Percentiles rank a stretch among this genome's conserved stretches.
These are phyloP conservation scores for Tiliqua scincoides DNA, from an alignment of 2,113 vertebrate genomes.

Conservation along the genomic window DNA sequence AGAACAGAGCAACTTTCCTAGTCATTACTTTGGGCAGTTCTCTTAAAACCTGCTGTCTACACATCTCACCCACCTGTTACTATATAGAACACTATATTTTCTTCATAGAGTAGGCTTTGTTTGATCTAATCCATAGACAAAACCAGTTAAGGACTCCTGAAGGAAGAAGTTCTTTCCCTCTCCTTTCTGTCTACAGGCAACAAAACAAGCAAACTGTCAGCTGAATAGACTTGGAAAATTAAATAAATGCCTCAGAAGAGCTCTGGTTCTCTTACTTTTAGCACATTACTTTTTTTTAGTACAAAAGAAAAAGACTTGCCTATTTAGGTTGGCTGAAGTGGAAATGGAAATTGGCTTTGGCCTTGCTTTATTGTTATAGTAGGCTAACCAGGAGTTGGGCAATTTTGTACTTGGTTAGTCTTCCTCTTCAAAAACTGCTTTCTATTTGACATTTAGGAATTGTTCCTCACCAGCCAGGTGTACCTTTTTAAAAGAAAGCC, in stretches of 20 bases:
- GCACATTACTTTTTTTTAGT: too few species aligned
- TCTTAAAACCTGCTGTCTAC: background rate
- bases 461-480: background rate
- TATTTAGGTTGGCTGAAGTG: background rate
- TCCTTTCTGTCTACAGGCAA: background rate
- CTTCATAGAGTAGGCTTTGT: background rate
- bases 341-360: background rate
- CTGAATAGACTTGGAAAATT: background rate
- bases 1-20: background rate
- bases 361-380: constrained; percentile 2
- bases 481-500: background rate
- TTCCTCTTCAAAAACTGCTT: background rate
- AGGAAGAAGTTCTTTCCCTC: background rate
- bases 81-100: background rate
- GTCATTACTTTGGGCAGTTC: background rate
- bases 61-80: rapidly evolving
- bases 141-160: background rate
- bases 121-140: background rate
- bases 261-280: background rate
- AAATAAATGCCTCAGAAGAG: background rate
- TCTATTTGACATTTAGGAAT: constrained; percentile 7
- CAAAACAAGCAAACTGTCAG: background rate
- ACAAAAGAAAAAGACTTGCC: background rate
- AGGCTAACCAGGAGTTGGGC: background rate
- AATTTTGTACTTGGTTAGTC: background rate